Base-by-base conservation (phyloP, 53 echinoderm and acorn worm species). In the Mesocentrotus franciscanus region DNA sequence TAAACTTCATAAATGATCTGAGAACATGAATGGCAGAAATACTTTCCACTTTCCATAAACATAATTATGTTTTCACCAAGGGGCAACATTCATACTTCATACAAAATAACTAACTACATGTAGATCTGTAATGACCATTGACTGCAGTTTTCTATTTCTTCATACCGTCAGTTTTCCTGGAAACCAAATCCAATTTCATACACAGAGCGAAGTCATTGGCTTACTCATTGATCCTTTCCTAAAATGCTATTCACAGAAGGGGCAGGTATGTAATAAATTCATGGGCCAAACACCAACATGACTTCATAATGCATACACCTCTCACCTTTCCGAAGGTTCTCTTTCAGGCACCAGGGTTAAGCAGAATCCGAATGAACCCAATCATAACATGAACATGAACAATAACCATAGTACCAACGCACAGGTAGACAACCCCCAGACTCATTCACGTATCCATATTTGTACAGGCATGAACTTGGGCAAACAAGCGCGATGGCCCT, bases 401-500 rank as follows among this genome's bases (percentile, higher is more conserved):
- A 42, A 81, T 81, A 81, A 81, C 81, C n/a, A n/a, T 42, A 17
- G 7, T 9, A 39, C 79, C 36, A 18, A 11, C 33, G 18, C 36
- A 42, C 81, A 81, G 81, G 42, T 81, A 81, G 81, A 81, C 42
- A 81, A 81, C 42, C 42, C 18, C 18, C 81, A 18, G 49, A 29
- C 81, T 81, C 39, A 81, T 81, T 81, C 81, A 81, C 81, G 3
- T 18, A 81, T 81, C 36, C 81, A 0, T 17, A 81, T 81, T 36
- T 39, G 18, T 39, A 42, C 81, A 81, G 81, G 42, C 81, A 42
- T 81, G 81, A 81, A 81, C 81, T 22, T 81, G 20, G 22, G 36
- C 81, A 81, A 81, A 81, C 81, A 81, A 42, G 81, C 81, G 81
- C 81, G 42, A 42, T 42, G 81, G 42, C 81, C 42, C 36, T 81